These are phyloP conservation scores for Machaerirhynchus nigripectus DNA, from an alignment of 2,113 vertebrate species.

Conservation along the genomic window DNA sequence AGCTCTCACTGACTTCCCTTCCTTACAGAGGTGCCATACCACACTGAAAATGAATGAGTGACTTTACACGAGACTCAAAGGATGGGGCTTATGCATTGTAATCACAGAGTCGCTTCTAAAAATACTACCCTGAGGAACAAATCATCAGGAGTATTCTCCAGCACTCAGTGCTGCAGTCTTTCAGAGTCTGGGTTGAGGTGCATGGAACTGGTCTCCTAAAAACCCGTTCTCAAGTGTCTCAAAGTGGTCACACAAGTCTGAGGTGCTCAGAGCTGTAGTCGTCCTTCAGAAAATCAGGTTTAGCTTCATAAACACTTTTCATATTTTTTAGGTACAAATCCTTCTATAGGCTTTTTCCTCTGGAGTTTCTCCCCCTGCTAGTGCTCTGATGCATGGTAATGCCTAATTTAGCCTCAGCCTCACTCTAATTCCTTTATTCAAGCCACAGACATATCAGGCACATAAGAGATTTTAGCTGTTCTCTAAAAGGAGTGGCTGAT, in stretches of 20 bases:
- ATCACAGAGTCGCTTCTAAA: not conserved
- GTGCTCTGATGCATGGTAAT: not conserved
- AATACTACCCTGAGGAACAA: not conserved
- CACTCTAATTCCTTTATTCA: slow-evolving; percentile 35
- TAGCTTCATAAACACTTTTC: not conserved
- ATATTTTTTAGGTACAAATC: not conserved
- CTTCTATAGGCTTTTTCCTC: not conserved
- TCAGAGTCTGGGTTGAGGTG: not conserved
- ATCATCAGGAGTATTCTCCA: not conserved
- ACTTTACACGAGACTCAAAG: not conserved
- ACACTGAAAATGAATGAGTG: not conserved
- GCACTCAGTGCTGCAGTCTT: not conserved
- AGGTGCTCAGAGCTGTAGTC: not conserved
- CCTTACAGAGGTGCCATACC: not conserved
- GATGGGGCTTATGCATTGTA: not conserved
- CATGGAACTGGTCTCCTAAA: not conserved
- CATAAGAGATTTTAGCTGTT: not conserved
- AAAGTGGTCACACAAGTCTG: not conserved
- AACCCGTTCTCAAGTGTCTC: not conserved
- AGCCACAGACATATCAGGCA: not conserved
- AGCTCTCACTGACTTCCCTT: not conserved
- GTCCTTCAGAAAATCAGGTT: not conserved
- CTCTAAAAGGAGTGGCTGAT: slow-evolving; percentile 10
- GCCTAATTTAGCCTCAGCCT: slow-evolving; percentile 29
- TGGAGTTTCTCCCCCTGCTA: not conserved